These are phyloP conservation scores for Isichthys henryi DNA, from an alignment of 2,113 vertebrate genomes.

Conservation along the genomic window DNA sequence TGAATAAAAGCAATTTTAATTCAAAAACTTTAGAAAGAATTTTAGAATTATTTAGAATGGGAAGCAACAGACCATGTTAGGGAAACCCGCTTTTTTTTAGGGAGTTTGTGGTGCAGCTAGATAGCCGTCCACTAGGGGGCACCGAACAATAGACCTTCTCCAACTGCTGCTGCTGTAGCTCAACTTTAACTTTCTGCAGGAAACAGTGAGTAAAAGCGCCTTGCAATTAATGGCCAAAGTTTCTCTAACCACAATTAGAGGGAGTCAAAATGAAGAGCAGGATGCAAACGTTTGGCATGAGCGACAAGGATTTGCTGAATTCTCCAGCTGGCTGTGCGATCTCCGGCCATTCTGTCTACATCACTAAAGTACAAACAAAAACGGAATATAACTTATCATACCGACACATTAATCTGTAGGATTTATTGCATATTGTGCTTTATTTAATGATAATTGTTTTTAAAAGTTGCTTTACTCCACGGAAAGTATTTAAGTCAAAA, in stretches of 20 bases:
- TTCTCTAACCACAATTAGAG: background rate
- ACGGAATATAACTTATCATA: background rate
- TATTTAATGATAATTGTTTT: background rate
- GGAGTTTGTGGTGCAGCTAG: background rate
- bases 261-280: background rate
- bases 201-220: background rate
- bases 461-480: background rate
- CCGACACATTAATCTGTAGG: background rate
- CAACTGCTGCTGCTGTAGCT: background rate
- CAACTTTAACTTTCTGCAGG: background rate
- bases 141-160: background rate
- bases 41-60: background rate
- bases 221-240: slow-evolving; percentile 2
- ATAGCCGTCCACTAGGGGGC: background rate
- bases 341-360: background rate
- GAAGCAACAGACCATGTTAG: background rate
- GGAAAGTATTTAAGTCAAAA: background rate
- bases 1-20: background rate
- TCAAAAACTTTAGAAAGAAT: background rate
- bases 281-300: background rate
- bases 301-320: background rate
- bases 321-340: background rate
- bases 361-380: background rate
- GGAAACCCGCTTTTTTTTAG: background rate
- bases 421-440: background rate